These are phyloP conservation scores for Strigamia transsilvanica DNA, from an alignment of 2,888 invertebrate species.

Conservation along the genomic window DNA sequence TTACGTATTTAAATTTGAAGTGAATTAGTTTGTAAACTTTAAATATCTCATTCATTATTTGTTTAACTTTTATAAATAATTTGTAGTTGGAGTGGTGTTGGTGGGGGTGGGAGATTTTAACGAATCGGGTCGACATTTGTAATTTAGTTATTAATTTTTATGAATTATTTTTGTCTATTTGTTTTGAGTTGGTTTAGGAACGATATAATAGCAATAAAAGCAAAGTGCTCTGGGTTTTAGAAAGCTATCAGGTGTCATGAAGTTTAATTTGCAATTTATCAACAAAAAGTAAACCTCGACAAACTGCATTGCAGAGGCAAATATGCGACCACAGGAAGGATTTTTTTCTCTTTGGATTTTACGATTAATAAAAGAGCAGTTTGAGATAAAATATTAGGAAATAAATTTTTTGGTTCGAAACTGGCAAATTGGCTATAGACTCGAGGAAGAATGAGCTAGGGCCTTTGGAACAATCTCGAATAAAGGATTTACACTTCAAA, in stretches of 20 bases:
- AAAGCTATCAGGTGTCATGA: slow-evolving; percentile 15
- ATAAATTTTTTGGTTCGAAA: slow-evolving; percentile 39
- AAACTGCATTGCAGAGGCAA: slow-evolving; percentile 49
- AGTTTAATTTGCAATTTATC: slow-evolving; percentile 36
- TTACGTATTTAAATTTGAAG: too few relatives aligned
- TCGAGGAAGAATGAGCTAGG: neutral
- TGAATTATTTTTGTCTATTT: too few relatives aligned
- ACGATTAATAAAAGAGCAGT: slow-evolving; percentile 48
- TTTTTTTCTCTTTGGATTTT: slow-evolving; percentile 7
- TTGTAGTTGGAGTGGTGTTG: too few relatives aligned
- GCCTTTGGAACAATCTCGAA: neutral
- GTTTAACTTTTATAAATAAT: too few relatives aligned
- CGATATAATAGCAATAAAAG: neutral
- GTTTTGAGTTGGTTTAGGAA: neutral
- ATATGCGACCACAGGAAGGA: slow-evolving; percentile 31
- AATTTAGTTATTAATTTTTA: too few relatives aligned
- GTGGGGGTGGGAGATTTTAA: too few relatives aligned
- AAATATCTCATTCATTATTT: too few relatives aligned
- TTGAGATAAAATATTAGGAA: slow-evolving; percentile 38
- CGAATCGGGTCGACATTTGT: too few relatives aligned
- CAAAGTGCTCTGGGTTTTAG: neutral
- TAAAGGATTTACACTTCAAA: slow-evolving; percentile 1
- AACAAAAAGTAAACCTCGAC: slow-evolving; percentile 32
- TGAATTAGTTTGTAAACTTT: too few relatives aligned
- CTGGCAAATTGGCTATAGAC: slow-evolving; percentile 43